These are phyloP conservation scores for Zaprionus gabonicus DNA, from an alignment of 1,140 invertebrate species.

Conservation along the genomic window DNA sequence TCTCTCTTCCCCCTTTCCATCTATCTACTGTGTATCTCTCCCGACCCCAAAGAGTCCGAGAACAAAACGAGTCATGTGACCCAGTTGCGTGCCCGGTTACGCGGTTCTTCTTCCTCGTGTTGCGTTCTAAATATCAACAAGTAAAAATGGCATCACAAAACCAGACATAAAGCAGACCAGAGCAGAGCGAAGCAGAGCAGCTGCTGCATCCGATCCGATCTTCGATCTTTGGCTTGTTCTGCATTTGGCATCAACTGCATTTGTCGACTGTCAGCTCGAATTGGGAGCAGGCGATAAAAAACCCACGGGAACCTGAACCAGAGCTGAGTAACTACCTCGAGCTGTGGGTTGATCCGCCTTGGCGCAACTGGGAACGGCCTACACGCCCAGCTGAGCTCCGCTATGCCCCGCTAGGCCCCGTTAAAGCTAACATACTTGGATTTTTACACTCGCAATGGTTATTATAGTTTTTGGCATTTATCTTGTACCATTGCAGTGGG, in stretches of 20 bases:
- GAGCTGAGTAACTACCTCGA: not conserved
- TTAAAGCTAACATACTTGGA: not conserved
- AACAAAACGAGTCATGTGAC: slow-evolving; percentile 61
- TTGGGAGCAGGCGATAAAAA: slow-evolving; percentile 21
- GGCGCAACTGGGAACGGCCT: not conserved
- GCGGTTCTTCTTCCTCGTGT: not conserved
- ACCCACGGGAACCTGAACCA: slow-evolving; percentile 15
- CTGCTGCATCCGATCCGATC: not conserved
- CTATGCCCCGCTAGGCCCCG: not conserved
- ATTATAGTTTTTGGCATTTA: not conserved
- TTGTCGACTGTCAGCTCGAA: not conserved
- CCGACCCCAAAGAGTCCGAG: slow-evolving; percentile 11
- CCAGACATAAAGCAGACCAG: not conserved
- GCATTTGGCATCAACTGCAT: not conserved
- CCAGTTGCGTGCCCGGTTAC: slow-evolving; percentile 55
- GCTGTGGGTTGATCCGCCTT: slow-evolving; percentile 2
- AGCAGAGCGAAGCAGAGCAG: not conserved
- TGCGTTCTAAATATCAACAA: slow-evolving; percentile 26
- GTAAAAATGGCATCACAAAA: slow-evolving; percentile 2
- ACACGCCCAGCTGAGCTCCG: not conserved
- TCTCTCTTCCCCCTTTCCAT: not conserved
- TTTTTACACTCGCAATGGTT: not conserved
- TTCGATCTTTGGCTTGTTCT: slow-evolving; percentile 15
- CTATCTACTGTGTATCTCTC: not conserved
- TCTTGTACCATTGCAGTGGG: no score